phyloP scores from a whole-genome alignment of 2,888 invertebrate species.

The Protophormia terraenovae region DNA sequence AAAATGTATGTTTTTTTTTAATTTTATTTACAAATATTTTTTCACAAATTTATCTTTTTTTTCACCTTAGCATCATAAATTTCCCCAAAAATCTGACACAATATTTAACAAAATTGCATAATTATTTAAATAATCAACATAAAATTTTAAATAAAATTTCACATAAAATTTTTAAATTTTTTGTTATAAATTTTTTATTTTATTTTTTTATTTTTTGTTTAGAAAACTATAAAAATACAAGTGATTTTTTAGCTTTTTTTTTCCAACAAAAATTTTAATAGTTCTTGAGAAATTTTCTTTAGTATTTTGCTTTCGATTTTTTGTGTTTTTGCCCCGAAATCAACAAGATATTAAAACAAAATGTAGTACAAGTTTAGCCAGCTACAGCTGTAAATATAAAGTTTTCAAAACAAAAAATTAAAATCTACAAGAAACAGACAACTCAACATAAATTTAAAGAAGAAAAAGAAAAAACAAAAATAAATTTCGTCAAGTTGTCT shows the following conservation, averaged over 20 bases:
- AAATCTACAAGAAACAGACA: no score
- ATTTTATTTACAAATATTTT: background rate
- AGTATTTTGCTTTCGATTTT: no score
- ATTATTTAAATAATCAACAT: background rate
- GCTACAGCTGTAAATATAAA: no score
- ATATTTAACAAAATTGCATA: background rate
- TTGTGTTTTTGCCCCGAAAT: background rate
- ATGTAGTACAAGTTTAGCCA: constrained; percentile 10
- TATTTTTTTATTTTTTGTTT: background rate
- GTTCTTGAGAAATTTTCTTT: constrained; percentile 39
- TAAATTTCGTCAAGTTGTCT: constrained; percentile 44
- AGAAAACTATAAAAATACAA: background rate
- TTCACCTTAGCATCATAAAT: no score
- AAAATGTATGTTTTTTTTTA: no score
- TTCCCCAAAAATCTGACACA: background rate
- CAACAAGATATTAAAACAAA: no score
- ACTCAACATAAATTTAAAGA: no score
- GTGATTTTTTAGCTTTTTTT: background rate
- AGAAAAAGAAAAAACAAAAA: constrained; percentile 5
- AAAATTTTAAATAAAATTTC: background rate
- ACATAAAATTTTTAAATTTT: background rate
- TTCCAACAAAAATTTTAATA: constrained; percentile 1
- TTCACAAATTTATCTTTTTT: background rate
- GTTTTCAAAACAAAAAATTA: no score
- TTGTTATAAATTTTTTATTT: background rate